phyloP scores from a whole-genome alignment of 2,797 vertebrate species.

The Tympanoctomys barrerae region DNA sequence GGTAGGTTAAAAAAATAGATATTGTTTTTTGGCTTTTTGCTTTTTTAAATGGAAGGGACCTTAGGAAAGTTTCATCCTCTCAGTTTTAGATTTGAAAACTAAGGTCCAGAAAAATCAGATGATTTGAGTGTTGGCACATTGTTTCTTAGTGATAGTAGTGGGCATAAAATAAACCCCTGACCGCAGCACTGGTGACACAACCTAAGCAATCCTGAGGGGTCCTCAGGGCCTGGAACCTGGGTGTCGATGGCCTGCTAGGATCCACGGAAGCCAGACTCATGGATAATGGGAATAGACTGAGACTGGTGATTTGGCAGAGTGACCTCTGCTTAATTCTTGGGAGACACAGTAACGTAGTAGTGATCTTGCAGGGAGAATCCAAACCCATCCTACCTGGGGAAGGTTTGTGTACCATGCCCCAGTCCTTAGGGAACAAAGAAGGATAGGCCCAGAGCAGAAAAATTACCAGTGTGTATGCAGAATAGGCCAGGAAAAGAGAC shows the following conservation, averaged over 20 bases:
- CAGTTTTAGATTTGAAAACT: conserved; percentile 52
- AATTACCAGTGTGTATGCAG: not conserved
- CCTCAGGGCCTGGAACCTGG: not conserved
- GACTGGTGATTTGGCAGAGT: not conserved
- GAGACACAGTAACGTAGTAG: not conserved
- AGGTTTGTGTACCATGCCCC: not conserved
- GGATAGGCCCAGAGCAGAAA: not conserved
- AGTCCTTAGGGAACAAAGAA: not conserved
- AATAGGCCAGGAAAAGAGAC: not conserved
- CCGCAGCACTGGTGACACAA: not conserved
- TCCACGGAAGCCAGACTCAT: not conserved
- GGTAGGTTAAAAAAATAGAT: not conserved
- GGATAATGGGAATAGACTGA: not conserved
- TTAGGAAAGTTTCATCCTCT: not conserved
- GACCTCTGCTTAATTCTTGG: not conserved
- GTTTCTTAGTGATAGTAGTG: not conserved
- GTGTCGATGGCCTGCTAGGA: not conserved
- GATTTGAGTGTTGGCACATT: not conserved
- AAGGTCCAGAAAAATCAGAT: not conserved
- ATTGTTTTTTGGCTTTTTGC: conserved; percentile 7
- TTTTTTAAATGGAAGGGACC: not conserved
- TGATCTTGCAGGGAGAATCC: not conserved
- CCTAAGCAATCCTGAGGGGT: not conserved
- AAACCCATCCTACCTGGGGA: not conserved
- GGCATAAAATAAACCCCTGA: not conserved